phyloP scores from a whole-genome alignment of 1,140 invertebrate species.

The Daktulosphaira vitifoliae region DNA sequence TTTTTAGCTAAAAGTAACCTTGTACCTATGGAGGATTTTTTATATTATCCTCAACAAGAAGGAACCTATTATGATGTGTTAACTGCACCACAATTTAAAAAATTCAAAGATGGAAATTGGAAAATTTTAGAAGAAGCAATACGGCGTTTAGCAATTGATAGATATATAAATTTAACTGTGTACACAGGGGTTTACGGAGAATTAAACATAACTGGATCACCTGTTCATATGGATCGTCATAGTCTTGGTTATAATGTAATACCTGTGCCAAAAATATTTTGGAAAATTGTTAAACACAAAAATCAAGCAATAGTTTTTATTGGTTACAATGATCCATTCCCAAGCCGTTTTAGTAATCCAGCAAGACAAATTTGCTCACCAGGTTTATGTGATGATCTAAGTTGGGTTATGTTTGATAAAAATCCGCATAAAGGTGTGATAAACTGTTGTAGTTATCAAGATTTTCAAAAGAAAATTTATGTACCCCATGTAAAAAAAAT shows the following conservation, averaged over 20 bases:
- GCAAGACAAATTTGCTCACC: slow-evolving; percentile 32
- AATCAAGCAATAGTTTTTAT: slow-evolving; percentile 36
- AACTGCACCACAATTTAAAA: slow-evolving; percentile 50
- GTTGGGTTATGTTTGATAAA: slow-evolving; percentile 37
- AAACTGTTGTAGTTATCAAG: too few relatives aligned
- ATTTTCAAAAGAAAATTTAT: too few relatives aligned
- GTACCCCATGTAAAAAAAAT: too few relatives aligned
- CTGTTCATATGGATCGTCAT: background rate
- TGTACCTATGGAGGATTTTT: slow-evolving; percentile 45
- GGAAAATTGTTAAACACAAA: slow-evolving; percentile 37
- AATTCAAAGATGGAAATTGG: slow-evolving; percentile 52
- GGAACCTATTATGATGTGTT: slow-evolving; percentile 50
- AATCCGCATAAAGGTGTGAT: slow-evolving; percentile 37
- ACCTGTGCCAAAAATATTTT: slow-evolving; percentile 37
- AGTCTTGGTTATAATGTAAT: slow-evolving; percentile 30
- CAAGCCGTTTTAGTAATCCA: background rate
- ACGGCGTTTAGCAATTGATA: slow-evolving; percentile 13
- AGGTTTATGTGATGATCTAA: slow-evolving; percentile 35
- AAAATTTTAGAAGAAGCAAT: slow-evolving; percentile 34
- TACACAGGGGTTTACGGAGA: slow-evolving; percentile 14
- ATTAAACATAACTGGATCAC: background rate
- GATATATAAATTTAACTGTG: slow-evolving; percentile 3
- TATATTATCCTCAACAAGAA: slow-evolving; percentile 43
- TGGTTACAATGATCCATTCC: slow-evolving; percentile 38
- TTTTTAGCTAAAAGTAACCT: slow-evolving; percentile 44